Evolutionary conservation across 2,797 vertebrate species (phyloP).

Genomic region (Mus minutoides): DNA sequence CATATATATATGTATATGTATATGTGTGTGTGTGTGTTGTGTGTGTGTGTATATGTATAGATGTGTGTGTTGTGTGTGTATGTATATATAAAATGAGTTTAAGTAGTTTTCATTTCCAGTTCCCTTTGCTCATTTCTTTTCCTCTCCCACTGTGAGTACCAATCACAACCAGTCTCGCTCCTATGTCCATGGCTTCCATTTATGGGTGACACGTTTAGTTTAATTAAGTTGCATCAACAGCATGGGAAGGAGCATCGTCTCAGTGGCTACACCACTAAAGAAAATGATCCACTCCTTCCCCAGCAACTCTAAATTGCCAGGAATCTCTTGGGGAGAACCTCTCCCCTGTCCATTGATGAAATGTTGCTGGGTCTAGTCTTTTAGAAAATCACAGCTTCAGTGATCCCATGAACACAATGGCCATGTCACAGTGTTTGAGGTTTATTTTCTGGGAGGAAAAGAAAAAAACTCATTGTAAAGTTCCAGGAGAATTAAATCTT

Average conservation of each 20-base stretch:
- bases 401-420: too few relatives aligned
- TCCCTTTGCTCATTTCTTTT: neutral
- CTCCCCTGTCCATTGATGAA: neutral
- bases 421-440: neutral
- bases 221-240: neutral
- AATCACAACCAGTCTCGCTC: neutral
- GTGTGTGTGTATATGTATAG: too few relatives aligned
- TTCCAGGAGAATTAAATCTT: conserved; percentile 8
- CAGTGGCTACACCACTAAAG: neutral
- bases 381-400: neutral
- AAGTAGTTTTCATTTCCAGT: neutral
- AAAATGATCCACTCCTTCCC: neutral
- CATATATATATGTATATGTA: neutral
- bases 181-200: neutral
- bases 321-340: too few relatives aligned
- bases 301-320: neutral
- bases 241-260: neutral
- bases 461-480: neutral
- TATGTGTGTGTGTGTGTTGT: too few relatives aligned
- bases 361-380: neutral
- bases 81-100: too few relatives aligned
- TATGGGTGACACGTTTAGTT: neutral
- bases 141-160: neutral
- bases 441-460: neutral
- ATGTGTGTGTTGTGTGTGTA: too few relatives aligned